Conservation (phyloP, 2,797 vertebrate species). For the Sciaenops ocellatus region DNA sequence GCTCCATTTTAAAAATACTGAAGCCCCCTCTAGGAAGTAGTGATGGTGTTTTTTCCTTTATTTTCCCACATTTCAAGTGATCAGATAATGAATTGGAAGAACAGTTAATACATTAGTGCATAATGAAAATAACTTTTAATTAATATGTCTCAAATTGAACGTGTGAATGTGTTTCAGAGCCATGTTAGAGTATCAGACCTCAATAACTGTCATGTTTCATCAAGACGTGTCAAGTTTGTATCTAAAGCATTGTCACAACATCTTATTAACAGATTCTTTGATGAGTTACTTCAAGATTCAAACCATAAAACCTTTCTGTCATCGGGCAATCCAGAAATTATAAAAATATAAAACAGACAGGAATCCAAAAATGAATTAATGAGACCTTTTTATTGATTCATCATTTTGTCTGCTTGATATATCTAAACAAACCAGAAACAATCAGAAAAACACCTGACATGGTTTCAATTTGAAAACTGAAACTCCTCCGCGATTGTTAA, state of each 20-base stretch:
- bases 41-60: background rate
- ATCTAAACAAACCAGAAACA: too few relatives aligned
- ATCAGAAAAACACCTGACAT: too few relatives aligned
- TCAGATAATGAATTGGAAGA: background rate
- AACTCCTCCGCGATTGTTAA: too few relatives aligned
- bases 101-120: background rate
- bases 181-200: background rate
- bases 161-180: background rate
- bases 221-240: background rate
- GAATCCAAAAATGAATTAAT: too few relatives aligned
- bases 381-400: too few relatives aligned
- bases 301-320: too few relatives aligned
- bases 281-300: background rate
- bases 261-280: background rate
- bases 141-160: background rate
- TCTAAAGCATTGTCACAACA: too few relatives aligned
- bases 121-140: background rate
- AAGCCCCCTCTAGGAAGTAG: too few relatives aligned
- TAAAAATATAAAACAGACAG: too few relatives aligned
- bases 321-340: too few relatives aligned
- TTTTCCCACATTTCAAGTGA: background rate
- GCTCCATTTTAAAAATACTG: background rate
- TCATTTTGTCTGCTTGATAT: too few relatives aligned
- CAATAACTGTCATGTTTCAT: background rate
- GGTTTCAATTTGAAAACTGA: too few relatives aligned